Base-by-base conservation (phyloP, 2,797 vertebrate genomes). In the Huso huso region DNA sequence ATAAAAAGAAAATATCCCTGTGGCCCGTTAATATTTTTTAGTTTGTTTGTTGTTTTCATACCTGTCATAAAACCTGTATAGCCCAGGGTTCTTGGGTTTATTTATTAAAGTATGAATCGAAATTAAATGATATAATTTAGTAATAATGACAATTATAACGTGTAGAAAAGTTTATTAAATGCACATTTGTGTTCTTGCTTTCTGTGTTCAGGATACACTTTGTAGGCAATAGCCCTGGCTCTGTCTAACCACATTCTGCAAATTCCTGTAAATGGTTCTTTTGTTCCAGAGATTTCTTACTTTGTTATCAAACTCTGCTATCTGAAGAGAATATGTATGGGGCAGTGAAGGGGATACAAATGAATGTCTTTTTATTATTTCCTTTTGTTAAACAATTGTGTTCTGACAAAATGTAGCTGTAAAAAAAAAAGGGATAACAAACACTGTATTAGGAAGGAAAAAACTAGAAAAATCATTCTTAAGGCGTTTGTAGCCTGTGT, bases 401-500 rank as follows among this genome's bases (percentile, higher is more conserved):
- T 87, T 87, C 84, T 86, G 82, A 81, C 82, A 79, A 77, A 37
- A 37, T 80, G 77, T 85, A 86, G 77, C 87, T 92, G 85, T 84
- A 83, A 74, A 53, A 70, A 83, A 74, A 53, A 70, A 37, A 37
- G 2, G 23, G 23, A 37, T 37, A 84, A 85, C 71, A 77, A 75
- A 88, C 84, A 81, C 77, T 86, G 86, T 89, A 86, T 78, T 83
- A 75, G 81, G 87, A 85, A 79, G 73, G 73, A 78, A 76, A 6
- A 6, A 60, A 61, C 13, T 13, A 37, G 62, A 84, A 83, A 81
- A 79, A 81, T 37, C 2, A 80, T 84, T 87, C 82, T 79, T 74
- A 84, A 88, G 87, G 88, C 84, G 79, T 92, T 93, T 92, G 82
- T 85, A 84, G 87, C 84, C 90, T 87, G 83, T 88, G 86, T 94